These are phyloP conservation scores for Capricornis sumatraensis DNA, from an alignment of 2,113 vertebrate genomes.

Conservation along the genomic window DNA sequence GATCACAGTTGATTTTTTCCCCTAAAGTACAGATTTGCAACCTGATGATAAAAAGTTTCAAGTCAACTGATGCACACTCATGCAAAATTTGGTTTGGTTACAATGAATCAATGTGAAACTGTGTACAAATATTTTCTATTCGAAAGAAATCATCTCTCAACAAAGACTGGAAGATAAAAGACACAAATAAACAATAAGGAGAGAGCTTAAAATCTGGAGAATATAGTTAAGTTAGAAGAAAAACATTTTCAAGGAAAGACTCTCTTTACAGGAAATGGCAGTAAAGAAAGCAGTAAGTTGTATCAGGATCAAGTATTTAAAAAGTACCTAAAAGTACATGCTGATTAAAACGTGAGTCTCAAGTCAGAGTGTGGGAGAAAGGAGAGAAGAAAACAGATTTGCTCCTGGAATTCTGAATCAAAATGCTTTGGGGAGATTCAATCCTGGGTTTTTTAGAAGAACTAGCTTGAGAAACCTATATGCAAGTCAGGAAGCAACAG, in stretches of 20 bases:
- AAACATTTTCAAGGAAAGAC: not conserved
- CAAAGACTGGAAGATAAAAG: not conserved
- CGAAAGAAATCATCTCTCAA: not conserved
- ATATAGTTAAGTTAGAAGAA: not conserved
- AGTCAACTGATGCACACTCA: not conserved
- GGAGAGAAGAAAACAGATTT: not conserved
- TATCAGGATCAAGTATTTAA: not conserved
- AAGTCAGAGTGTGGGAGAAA: not conserved
- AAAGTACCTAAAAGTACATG: not conserved
- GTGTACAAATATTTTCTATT: not conserved
- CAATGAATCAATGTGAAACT: not conserved
- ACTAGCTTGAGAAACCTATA: too few relatives aligned
- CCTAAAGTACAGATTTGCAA: not conserved
- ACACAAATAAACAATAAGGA: not conserved
- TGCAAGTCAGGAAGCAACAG: too few relatives aligned
- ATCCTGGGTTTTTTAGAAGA: not conserved
- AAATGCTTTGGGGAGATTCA: not conserved
- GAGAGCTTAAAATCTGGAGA: not conserved
- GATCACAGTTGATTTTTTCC: not conserved
- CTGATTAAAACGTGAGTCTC: not conserved
- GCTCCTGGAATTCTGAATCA: not conserved
- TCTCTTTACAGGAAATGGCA: not conserved
- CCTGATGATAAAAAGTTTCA: not conserved
- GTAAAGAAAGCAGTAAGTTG: not conserved
- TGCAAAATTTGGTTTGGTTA: not conserved